Evolutionary conservation across 1,140 invertebrate genomes (phyloP).

Genomic region (Maniola jurtina): DNA sequence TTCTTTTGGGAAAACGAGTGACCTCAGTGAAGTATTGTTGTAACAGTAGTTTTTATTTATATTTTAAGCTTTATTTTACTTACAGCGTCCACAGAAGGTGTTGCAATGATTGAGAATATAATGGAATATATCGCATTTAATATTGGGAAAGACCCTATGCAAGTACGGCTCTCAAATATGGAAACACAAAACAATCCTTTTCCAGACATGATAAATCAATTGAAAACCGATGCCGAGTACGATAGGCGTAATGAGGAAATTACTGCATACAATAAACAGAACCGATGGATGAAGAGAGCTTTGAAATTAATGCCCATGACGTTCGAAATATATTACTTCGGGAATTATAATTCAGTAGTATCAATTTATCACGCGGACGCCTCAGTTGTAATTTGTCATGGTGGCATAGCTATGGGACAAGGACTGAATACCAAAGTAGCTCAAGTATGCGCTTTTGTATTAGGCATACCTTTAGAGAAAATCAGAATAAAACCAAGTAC

Average conservation of each 20-base stretch:
- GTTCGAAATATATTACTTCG: slow-evolving; percentile 79
- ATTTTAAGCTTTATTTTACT: slow-evolving; percentile 5
- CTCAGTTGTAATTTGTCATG: slow-evolving; percentile 86
- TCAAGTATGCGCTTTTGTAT: slow-evolving; percentile 85
- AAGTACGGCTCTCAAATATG: slow-evolving; percentile 84
- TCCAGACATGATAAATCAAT: slow-evolving; percentile 79
- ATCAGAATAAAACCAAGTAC: slow-evolving; percentile 84
- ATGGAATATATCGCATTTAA: slow-evolving; percentile 90
- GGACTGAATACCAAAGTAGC: slow-evolving; percentile 88
- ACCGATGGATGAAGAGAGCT: slow-evolving; percentile 89
- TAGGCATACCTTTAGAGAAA: slow-evolving; percentile 84
- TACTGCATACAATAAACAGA: slow-evolving; percentile 82
- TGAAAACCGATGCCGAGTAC: slow-evolving; percentile 82
- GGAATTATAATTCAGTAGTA: slow-evolving; percentile 82
- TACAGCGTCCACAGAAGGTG: slow-evolving; percentile 82
- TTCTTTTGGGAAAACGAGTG: too few species aligned
- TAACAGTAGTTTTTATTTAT: not conserved
- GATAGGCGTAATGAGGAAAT: slow-evolving; percentile 79
- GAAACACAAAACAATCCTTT: slow-evolving; percentile 66
- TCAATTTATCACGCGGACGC: slow-evolving; percentile 88
- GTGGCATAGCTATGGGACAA: slow-evolving; percentile 92
- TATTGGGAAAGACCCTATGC: slow-evolving; percentile 83
- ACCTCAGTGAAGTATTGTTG: too few species aligned
- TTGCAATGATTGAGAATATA: slow-evolving; percentile 86
- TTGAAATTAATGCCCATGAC: slow-evolving; percentile 81